Conservation (phyloP, 2,888 invertebrate genomes). For the Lottia gigantea region DNA sequence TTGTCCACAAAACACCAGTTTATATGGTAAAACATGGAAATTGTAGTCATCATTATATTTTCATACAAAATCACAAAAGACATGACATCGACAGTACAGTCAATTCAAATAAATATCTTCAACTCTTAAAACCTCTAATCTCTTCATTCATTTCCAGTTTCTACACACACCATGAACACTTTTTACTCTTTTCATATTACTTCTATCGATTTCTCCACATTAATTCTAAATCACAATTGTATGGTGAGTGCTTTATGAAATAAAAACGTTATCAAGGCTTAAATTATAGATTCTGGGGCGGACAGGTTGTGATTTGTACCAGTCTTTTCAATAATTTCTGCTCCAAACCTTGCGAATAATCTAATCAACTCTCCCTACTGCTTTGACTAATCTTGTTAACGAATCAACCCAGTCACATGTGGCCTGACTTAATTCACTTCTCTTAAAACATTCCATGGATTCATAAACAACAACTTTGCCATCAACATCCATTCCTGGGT, state of each 20-base stretch:
- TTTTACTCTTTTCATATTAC: background rate
- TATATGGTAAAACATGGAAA: slow-evolving; percentile 1
- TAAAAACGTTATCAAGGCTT: slow-evolving; percentile 7
- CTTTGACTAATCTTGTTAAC: slow-evolving; percentile 1
- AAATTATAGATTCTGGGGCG: background rate
- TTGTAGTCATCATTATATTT: background rate
- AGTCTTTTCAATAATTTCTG: background rate
- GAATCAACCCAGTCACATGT: slow-evolving; percentile 6
- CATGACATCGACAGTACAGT: slow-evolving; percentile 1
- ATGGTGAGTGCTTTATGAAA: slow-evolving; percentile 4
- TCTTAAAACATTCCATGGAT: slow-evolving; percentile 1
- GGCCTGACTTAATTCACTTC: background rate
- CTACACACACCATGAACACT: background rate
- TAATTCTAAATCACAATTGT: background rate
- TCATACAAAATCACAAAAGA: background rate
- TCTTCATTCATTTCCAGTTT: no score
- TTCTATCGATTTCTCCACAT: slow-evolving; percentile 1
- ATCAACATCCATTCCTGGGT: background rate
- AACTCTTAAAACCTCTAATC: no score
- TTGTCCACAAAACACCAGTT: no score
- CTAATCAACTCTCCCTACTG: slow-evolving; percentile 4
- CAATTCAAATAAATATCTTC: slow-evolving; percentile 4
- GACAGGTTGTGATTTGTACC: slow-evolving; percentile 9
- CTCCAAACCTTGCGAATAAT: background rate
- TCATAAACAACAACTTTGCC: background rate